Conservation (phyloP, 2,113 vertebrate species). For the Ailuropoda melanoleuca region DNA sequence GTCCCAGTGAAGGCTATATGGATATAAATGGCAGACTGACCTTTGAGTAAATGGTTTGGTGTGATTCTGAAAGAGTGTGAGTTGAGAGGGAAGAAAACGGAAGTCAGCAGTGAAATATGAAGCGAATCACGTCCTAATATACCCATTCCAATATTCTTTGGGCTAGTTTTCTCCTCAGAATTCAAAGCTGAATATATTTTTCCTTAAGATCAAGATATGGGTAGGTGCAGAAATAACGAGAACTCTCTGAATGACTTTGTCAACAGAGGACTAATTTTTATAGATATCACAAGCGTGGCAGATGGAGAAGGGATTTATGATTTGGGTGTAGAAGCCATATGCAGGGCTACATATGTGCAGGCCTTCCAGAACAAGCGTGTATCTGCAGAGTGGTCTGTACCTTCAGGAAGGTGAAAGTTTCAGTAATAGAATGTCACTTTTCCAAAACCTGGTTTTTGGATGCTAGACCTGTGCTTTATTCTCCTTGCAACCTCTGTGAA, state of each 20-base stretch:
- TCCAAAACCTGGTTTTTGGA: neutral
- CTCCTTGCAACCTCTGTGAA: neutral
- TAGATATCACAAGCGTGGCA: accelerated
- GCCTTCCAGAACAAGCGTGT: neutral
- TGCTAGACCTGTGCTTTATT: neutral
- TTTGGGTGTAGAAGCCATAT: neutral
- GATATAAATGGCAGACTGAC: neutral
- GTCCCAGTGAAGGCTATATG: neutral
- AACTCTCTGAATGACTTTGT: neutral
- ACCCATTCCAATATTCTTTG: neutral
- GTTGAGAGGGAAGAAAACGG: neutral
- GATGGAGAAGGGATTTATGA: neutral
- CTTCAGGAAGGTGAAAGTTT: neutral
- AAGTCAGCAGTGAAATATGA: too few species aligned
- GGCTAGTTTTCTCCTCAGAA: neutral
- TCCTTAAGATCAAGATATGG: neutral
- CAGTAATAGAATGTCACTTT: neutral
- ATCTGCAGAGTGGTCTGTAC: neutral
- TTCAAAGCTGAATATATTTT: neutral
- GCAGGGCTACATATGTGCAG: neutral
- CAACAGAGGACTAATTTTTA: neutral
- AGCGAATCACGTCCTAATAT: too few species aligned
- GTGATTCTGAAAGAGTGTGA: neutral
- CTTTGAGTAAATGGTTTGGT: neutral
- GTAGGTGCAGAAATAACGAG: neutral